Evolutionary conservation across 1,140 invertebrate genomes (phyloP), one percentile per base, ranked within the genome.

Genomic region (Panagrolaimus sp.): DNA sequence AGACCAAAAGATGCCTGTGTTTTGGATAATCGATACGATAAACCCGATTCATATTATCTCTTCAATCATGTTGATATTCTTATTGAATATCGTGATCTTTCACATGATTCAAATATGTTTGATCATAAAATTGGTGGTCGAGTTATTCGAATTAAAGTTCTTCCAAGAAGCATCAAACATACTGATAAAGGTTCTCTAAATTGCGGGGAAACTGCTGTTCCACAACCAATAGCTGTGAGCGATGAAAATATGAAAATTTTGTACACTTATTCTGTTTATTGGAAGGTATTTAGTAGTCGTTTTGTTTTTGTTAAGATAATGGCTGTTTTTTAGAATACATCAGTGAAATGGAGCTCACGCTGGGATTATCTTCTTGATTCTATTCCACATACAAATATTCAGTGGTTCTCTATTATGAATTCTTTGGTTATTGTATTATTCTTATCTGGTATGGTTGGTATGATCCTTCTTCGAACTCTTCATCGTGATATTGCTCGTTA

Each of bases 291-390:
- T n/a, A n/a, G n/a, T n/a, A n/a, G n/a, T n/a, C n/a, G n/a, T n/a
- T n/a, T n/a, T n/a, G n/a, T n/a, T n/a, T n/a, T n/a, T n/a, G n/a
- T 25, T 61, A 13, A 44, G 20, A 13, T 53, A 70, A 51, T 57
- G 43, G 51, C 51, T 23, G 48, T 11, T 0, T 47, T 63, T 72
- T 66, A 89, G 87, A 86, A 83, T 89, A 95, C 81, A 89, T 92
- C 88, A 1, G 90, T 95, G 2, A 96, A 96, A 85, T 98, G 96
- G 96, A 96, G 93, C 0, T 97, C 93, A 0, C 88, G 96, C 78
- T 98, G 96, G 96, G 96, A 99, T 86, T 98, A 98, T 82, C 96
- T 99, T 72, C 85, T 99, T 57, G 92, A 97, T 84, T 96, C 93
- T 1, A 95, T 96, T 90, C 93, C 92, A 0, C 92, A 97, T 79